These are phyloP conservation scores for Eonycteris spelaea DNA, from an alignment of 2,113 vertebrate genomes.

Conservation along the genomic window DNA sequence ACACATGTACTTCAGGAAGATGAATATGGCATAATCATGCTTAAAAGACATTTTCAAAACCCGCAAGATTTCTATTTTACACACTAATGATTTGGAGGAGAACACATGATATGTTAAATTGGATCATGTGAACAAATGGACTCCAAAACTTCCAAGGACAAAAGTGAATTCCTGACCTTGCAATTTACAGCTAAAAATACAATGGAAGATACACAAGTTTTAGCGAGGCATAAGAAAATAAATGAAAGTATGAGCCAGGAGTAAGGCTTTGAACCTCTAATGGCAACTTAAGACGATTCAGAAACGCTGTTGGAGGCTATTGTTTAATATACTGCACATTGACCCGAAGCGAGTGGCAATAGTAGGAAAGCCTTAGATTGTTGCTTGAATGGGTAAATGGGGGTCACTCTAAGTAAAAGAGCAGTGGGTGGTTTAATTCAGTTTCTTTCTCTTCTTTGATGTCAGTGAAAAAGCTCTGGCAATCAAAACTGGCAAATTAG, in stretches of 20 bases:
- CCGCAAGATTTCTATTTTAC: neutral
- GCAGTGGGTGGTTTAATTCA: neutral
- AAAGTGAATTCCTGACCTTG: neutral
- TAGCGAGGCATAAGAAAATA: neutral
- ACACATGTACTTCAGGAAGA: accelerated
- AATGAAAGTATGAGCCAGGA: neutral
- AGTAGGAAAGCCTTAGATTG: neutral
- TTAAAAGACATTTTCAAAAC: neutral
- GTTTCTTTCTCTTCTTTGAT: neutral
- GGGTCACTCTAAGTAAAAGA: neutral
- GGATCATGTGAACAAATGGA: neutral
- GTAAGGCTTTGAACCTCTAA: neutral
- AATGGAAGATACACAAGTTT: neutral
- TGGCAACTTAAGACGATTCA: neutral
- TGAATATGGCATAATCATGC: too few species aligned
- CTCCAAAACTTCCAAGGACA: neutral
- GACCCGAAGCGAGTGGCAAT: neutral
- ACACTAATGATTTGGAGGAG: neutral
- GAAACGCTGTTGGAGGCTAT: neutral
- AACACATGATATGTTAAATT: neutral
- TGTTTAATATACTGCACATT: neutral
- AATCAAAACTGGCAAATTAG: neutral
- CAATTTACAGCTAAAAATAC: neutral
- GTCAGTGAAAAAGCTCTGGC: neutral
- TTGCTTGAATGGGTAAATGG: neutral